Evolutionary conservation across 2,888 invertebrate species (phyloP).

Genomic region (Morinoia aosen): DNA sequence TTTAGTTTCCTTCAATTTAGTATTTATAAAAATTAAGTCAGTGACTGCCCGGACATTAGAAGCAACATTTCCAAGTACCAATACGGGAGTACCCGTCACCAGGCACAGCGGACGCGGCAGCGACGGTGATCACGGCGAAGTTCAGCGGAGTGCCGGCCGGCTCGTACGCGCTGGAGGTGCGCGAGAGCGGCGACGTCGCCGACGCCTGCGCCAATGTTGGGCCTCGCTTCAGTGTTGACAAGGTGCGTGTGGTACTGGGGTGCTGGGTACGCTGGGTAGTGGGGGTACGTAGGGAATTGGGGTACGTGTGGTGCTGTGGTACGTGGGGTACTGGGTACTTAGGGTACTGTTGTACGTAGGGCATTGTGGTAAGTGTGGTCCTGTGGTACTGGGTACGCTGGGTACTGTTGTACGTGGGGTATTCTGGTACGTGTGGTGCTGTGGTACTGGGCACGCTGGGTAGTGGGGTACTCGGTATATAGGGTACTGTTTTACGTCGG

Average conservation of each 20-base stretch:
- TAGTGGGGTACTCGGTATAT: no score
- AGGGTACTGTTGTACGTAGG: no score
- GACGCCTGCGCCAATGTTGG: constrained; percentile 23
- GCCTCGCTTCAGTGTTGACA: not conserved
- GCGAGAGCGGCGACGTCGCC: not conserved
- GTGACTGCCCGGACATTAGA: no score
- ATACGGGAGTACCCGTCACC: not conserved
- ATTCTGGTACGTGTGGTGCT: not conserved
- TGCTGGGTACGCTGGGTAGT: not conserved
- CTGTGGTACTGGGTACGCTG: no score
- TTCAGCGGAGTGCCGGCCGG: not conserved
- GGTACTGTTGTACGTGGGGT: no score
- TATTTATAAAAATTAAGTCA: no score
- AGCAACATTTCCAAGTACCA: no score
- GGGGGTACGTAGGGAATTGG: no score
- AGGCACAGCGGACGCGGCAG: not conserved
- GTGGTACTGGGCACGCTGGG: no score
- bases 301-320: not conserved
- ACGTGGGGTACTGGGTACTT: not conserved
- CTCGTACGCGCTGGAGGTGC: constrained; percentile 4
- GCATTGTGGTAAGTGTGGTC: no score
- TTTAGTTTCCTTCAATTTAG: no score
- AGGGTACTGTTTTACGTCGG: no score
- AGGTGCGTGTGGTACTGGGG: not conserved
- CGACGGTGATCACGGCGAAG: constrained; percentile 34